A percentile compares a stretch with the other conserved stretches of the same genome.
phyloP scores from a whole-genome alignment of 2,113 vertebrate genomes.

The Chionodraco myersi region DNA sequence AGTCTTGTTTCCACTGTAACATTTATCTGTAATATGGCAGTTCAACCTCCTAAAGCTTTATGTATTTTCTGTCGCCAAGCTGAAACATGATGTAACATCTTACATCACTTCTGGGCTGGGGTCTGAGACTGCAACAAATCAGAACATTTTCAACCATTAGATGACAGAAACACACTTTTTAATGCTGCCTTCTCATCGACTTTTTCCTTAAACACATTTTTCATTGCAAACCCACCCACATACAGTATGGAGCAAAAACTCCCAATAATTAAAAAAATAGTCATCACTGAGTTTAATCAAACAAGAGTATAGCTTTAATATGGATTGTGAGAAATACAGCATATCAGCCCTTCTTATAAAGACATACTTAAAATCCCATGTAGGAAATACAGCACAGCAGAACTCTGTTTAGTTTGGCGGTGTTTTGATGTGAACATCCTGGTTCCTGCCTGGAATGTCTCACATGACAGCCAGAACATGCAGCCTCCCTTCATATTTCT shows the following conservation, averaged over 20 bases:
- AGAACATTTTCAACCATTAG: constrained; percentile 1
- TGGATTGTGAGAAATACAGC: not conserved
- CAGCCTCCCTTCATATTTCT: not conserved
- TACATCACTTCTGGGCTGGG: not conserved
- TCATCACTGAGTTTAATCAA: not conserved
- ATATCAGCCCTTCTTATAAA: not conserved
- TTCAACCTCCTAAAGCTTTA: not conserved
- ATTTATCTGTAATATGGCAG: not conserved
- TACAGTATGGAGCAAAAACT: not conserved
- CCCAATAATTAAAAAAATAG: not conserved
- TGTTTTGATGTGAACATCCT: not conserved
- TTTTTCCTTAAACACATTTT: constrained; percentile 4
- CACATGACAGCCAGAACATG: not conserved
- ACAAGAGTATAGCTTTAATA: not conserved
- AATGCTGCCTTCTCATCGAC: not conserved
- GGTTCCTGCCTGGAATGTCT: not conserved
- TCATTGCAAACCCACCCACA: not conserved
- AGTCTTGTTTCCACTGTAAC: not conserved
- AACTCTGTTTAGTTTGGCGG: not conserved
- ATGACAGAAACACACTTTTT: constrained; percentile 2
- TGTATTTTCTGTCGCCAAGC: not conserved
- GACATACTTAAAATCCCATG: not conserved
- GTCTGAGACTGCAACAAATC: not conserved
- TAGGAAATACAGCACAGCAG: not conserved
- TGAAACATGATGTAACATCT: not conserved